Percentiles rank a stretch among this genome's conserved stretches.
Evolutionary conservation across 2,797 vertebrate genomes (phyloP).

Genomic region (Kryptolebias ocellatus): DNA sequence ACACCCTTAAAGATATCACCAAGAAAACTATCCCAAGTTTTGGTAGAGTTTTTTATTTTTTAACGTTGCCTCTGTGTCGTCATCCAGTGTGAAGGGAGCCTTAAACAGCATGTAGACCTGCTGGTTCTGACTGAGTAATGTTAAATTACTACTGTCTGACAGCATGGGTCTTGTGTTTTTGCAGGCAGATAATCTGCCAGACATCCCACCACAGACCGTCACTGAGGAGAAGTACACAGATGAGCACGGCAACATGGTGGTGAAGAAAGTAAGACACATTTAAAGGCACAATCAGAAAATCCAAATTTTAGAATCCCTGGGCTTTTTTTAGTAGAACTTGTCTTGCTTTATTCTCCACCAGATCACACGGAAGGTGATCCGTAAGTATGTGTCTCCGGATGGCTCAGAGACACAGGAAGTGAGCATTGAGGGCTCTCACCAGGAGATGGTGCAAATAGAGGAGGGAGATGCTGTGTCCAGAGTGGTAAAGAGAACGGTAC

Average conservation of each 20-base stretch:
- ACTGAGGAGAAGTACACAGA: conserved; percentile 95
- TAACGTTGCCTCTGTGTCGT: no score
- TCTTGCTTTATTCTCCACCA: conserved; percentile 53
- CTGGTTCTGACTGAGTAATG: not conserved
- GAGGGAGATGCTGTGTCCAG: conserved; percentile 90
- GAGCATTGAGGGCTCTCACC: conserved; percentile 84
- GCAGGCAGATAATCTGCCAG: conserved; percentile 90
- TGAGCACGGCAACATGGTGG: conserved; percentile 92
- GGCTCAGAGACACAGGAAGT: conserved; percentile 90
- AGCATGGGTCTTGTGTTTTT: conserved; percentile 20
- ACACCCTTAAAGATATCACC: no score
- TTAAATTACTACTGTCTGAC: conserved; percentile 11
- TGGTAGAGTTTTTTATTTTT: no score
- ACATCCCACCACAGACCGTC: conserved; percentile 88
- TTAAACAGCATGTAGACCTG: not conserved
- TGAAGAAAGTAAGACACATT: conserved; percentile 87
- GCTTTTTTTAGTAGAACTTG: not conserved
- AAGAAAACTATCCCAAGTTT: no score
- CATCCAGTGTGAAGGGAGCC: no score
- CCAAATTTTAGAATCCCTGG: not conserved
- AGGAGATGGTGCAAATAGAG: conserved; percentile 81
- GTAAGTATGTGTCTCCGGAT: conserved; percentile 86
- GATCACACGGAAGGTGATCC: conserved; percentile 94
- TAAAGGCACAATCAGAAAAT: no score
- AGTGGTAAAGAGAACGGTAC: conserved; percentile 91